A percentile compares a stretch with the other conserved stretches of the same genome.
phyloP scores from a whole-genome alignment of 2,888 invertebrate genomes.

The Eulithis prunata region DNA sequence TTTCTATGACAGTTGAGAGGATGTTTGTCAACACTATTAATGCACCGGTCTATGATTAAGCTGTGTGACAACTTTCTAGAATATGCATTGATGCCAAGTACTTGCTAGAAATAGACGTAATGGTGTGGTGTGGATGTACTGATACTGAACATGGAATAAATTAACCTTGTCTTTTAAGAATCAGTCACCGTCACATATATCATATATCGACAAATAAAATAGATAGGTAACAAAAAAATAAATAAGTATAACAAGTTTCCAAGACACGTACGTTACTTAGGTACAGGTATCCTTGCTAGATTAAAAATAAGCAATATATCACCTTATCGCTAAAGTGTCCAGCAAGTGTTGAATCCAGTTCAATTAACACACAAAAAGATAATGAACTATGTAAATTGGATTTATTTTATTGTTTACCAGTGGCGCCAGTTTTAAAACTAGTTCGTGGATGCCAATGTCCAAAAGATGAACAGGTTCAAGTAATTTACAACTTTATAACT shows the following conservation, averaged over 20 bases:
- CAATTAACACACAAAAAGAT: neutral
- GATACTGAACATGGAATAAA: neutral
- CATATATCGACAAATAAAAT: no score
- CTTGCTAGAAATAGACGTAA: conserved; percentile 11
- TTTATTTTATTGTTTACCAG: neutral
- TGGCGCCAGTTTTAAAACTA: conserved; percentile 13
- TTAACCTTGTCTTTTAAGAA: neutral
- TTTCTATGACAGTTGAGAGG: conserved; percentile 20
- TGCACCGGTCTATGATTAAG: conserved; percentile 22
- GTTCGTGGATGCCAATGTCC: neutral
- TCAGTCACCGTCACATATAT: neutral
- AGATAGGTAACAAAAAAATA: no score
- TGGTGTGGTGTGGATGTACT: neutral
- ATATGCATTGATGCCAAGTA: conserved; percentile 18
- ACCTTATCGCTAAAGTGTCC: neutral
- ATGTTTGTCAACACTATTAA: conserved; percentile 30
- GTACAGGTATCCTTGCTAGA: neutral
- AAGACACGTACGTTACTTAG: neutral
- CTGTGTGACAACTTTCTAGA: conserved; percentile 26
- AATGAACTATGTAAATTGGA: neutral
- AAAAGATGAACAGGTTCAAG: neutral
- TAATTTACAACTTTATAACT: no score
- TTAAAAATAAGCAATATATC: neutral
- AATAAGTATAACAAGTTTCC: no score
- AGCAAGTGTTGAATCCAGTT: neutral